phyloP scores from a whole-genome alignment of 2,888 invertebrate genomes.

The Drosophila infuscata region DNA sequence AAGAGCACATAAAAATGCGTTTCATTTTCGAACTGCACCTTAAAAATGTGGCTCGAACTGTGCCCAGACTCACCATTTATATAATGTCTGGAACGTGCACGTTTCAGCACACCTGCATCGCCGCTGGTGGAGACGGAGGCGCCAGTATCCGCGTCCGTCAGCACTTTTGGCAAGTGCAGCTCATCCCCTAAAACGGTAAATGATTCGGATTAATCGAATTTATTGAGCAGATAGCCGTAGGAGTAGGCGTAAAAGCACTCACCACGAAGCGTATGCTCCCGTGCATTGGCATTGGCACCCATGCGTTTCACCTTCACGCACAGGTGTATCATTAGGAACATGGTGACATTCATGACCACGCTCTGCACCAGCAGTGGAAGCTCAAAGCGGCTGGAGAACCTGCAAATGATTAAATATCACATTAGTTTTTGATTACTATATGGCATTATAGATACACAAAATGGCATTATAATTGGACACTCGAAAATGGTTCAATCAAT shows the following conservation, averaged over 20 bases:
- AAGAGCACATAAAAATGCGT: conserved; percentile 15
- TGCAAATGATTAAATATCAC: conserved; percentile 85
- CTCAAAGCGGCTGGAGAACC: conserved; percentile 99
- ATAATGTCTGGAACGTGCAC: conserved; percentile 84
- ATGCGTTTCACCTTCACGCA: conserved; percentile 95
- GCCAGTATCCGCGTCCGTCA: conserved; percentile 83
- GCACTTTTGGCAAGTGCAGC: conserved; percentile 83
- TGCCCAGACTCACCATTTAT: conserved; percentile 82
- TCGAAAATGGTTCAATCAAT: neutral
- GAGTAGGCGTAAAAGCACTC: conserved; percentile 64
- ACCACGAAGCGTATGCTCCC: conserved; percentile 94
- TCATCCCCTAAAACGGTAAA: conserved; percentile 76
- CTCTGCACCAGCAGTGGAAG: conserved; percentile 97
- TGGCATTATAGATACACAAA: neutral
- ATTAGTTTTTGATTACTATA: neutral
- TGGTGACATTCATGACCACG: conserved; percentile 98
- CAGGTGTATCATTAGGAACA: conserved; percentile 97
- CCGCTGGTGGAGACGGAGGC: conserved; percentile 76
- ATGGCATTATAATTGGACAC: conserved; percentile 59
- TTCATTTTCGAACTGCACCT: conserved; percentile 26
- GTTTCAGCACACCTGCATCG: conserved; percentile 81
- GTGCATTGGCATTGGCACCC: conserved; percentile 85
- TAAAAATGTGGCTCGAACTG: neutral
- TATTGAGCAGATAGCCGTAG: neutral
- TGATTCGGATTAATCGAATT: conserved; percentile 1